Base-by-base conservation (phyloP, 2,797 vertebrate genomes). In the Acomys russatus region DNA sequence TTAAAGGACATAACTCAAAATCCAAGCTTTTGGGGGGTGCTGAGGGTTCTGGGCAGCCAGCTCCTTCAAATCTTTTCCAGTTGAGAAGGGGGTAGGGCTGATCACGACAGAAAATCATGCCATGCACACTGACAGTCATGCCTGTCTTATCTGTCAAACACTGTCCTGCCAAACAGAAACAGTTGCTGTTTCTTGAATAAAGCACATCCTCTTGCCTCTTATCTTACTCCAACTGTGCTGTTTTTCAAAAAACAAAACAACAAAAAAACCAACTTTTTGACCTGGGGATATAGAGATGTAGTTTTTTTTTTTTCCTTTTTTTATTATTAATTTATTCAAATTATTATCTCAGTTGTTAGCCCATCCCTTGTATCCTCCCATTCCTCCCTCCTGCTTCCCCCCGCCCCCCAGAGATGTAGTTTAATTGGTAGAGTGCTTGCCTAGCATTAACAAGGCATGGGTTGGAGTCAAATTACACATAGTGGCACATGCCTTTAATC, bases 1-100 rank as follows among this genome's bases (percentile, higher is more conserved):
- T 94, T 92, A 77, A 91, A 94, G 76, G 78, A 82, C 10, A 23
- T 38, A 64, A 86, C 59, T 91, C 38, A 63, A 73, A 91, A 23
- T 66, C 9, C 14, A 73, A 18, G 54, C 66, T 88, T 83, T 89
- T 76, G 35, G 25, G 56, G 61, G 8, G 22, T 84, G 14, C 56
- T 35, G 49, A 80, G 5, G n/a, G 44, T 63, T 18, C 22, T 82
- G 28, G 23, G 73, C 35, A 51, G 54, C 73, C 59, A 38, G 30
- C 7, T 85, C 74, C 80, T 94, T 93, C 74, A 70, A 80, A 51
- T 74, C 44, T 1, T 68, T 44, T 6, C 33, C 28, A 84, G 59
- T 54, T 77, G 54, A 77, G 49, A 84, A 80, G 28, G 54, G 3
- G 30, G 23, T 15, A 18, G 84, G 33, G 8, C 44, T 23, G 44